phyloP scores from a whole-genome alignment of 2,888 invertebrate genomes.

The Tetheella fluctuosa region DNA sequence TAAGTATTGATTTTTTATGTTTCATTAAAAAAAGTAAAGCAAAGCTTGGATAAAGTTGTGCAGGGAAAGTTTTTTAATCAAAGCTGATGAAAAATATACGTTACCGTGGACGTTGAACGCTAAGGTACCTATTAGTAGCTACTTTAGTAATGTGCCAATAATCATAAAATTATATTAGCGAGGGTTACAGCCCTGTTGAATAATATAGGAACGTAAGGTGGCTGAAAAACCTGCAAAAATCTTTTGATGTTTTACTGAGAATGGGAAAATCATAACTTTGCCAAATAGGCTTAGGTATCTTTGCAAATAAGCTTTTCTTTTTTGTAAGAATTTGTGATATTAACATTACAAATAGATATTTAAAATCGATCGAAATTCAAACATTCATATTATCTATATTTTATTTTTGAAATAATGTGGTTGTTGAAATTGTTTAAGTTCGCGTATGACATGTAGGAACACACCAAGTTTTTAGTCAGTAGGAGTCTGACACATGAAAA shows the following conservation, averaged over 20 bases:
- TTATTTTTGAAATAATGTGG: not conserved
- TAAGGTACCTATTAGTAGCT: constrained; percentile 12
- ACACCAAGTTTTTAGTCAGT: too few relatives aligned
- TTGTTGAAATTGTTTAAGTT: not conserved
- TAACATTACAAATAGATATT: not conserved
- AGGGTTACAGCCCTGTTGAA: not conserved
- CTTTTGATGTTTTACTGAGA: not conserved
- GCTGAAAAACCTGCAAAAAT: not conserved
- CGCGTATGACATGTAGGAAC: too few relatives aligned
- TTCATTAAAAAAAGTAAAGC: constrained; percentile 46
- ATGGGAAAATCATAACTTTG: not conserved
- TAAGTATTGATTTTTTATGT: constrained; percentile 47
- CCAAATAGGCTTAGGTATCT: not conserved
- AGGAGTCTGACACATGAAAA: too few relatives aligned
- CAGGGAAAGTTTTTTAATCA: constrained; percentile 66
- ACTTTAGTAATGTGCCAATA: constrained; percentile 10
- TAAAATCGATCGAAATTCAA: not conserved
- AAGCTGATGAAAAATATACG: constrained; percentile 61
- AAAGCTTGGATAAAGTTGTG: constrained; percentile 44
- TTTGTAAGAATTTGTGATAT: not conserved
- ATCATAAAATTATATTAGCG: constrained; percentile 12
- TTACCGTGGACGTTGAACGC: constrained; percentile 16
- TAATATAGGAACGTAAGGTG: not conserved
- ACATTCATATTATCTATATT: not conserved
- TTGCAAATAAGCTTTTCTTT: not conserved